These are phyloP conservation scores for Tragelaphus strepsiceros DNA, from an alignment of 2,113 vertebrate species.

Conservation along the genomic window DNA sequence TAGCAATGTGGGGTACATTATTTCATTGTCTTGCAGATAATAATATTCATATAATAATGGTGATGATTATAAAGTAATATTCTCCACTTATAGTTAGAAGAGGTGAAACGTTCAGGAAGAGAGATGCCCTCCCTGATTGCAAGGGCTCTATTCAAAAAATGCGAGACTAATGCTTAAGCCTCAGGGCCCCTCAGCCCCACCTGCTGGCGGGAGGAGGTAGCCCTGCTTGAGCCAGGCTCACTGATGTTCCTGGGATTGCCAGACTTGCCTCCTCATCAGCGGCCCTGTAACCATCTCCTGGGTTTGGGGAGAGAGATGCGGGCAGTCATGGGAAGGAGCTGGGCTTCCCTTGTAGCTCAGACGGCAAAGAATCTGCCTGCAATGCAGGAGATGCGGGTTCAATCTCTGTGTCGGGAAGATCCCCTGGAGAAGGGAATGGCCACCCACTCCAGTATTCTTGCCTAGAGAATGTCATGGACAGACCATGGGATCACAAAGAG, in stretches of 20 bases:
- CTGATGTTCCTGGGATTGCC: fast-evolving
- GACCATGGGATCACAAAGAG: neutral
- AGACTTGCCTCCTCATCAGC: fast-evolving
- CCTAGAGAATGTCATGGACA: neutral
- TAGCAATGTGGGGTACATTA: neutral
- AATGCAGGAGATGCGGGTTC: neutral
- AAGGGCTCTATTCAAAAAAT: neutral
- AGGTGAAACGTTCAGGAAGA: neutral
- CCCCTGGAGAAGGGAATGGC: neutral
- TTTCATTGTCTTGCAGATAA: neutral
- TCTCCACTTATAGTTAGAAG: neutral
- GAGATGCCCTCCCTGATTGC: neutral
- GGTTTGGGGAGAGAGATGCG: fast-evolving
- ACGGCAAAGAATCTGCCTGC: neutral
- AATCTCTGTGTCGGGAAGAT: neutral
- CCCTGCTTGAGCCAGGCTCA: fast-evolving
- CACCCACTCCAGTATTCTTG: neutral
- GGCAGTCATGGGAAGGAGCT: fast-evolving
- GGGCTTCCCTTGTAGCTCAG: neutral
- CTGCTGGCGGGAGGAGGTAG: neutral
- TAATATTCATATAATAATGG: neutral
- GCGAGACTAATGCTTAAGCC: neutral
- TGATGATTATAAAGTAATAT: neutral
- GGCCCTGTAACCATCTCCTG: fast-evolving
- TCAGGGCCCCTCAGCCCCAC: neutral